These are phyloP conservation scores for Pseudobourletiella spinata DNA, from an alignment of 1,140 invertebrate species.

Conservation along the genomic window DNA sequence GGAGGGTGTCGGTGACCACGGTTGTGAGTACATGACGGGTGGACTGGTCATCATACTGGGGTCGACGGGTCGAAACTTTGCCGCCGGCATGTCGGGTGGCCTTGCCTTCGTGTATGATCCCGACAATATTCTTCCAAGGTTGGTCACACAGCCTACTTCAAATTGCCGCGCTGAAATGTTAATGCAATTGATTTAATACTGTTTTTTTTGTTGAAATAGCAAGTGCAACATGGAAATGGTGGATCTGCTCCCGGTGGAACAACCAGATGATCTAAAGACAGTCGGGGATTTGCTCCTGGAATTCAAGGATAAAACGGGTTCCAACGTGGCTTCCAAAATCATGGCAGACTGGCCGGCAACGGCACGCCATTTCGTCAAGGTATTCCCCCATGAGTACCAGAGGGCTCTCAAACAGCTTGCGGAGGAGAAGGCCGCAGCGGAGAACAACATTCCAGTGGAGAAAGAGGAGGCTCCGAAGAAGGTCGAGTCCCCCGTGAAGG, in stretches of 20 bases:
- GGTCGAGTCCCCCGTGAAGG: conserved; percentile 50
- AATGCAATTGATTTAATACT: background rate
- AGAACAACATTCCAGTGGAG: conserved; percentile 38
- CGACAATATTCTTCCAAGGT: conserved; percentile 15
- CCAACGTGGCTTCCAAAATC: conserved; percentile 68
- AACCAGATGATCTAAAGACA: conserved; percentile 66
- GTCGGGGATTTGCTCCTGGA: conserved; percentile 73
- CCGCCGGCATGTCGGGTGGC: conserved; percentile 96
- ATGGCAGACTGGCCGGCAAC: conserved; percentile 72
- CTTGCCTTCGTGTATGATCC: conserved; percentile 88
- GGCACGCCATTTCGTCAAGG: conserved; percentile 78
- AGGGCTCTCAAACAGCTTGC: conserved; percentile 69
- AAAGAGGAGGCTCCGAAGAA: conserved; percentile 41
- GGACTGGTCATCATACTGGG: conserved; percentile 85
- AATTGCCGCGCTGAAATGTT: background rate
- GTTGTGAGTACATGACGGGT: conserved; percentile 99
- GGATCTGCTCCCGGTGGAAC: conserved; percentile 69
- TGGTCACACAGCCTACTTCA: background rate
- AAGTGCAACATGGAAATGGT: conserved; percentile 85
- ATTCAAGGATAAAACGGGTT: conserved; percentile 84
- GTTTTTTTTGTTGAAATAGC: conserved; percentile 28
- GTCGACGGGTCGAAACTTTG: conserved; percentile 93
- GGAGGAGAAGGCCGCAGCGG: conserved; percentile 45
- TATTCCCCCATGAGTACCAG: conserved; percentile 96
- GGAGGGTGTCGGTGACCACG: conserved; percentile 95